Evolutionary conservation across 2,888 invertebrate species (phyloP).

Genomic region (Eretmocerus hayati): DNA sequence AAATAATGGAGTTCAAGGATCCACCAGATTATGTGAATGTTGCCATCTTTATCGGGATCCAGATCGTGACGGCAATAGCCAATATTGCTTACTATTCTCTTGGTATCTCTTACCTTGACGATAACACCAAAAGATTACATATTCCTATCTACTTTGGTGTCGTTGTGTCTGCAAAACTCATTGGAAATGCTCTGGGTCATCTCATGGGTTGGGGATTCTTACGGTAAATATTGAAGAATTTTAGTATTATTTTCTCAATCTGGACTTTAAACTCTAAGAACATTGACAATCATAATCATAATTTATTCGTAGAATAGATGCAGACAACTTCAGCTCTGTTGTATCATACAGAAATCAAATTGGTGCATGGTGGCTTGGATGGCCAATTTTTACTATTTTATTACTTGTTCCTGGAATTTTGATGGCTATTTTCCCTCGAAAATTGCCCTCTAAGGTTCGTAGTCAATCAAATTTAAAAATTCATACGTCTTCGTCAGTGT

Average conservation of each 20-base stretch:
- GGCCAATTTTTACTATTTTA: conserved; percentile 48
- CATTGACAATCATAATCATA: not conserved
- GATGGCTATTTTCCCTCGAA: conserved; percentile 54
- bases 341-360: conserved; percentile 37
- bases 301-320: conserved; percentile 16
- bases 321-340: conserved; percentile 26
- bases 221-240: too few species aligned
- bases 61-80: conserved; percentile 48
- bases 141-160: conserved; percentile 45
- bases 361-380: conserved; percentile 49
- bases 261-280: not conserved
- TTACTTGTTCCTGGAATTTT: conserved; percentile 48
- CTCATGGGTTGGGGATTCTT: conserved; percentile 40
- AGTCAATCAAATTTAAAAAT: not conserved
- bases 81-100: conserved; percentile 51
- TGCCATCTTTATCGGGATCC: conserved; percentile 48
- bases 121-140: conserved; percentile 52
- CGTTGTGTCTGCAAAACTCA: conserved; percentile 31
- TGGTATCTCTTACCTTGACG: conserved; percentile 57
- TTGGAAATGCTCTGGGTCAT: conserved; percentile 36
- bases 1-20: conserved; percentile 28
- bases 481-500: not conserved
- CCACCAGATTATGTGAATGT: conserved; percentile 42
- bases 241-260: not conserved
- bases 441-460: conserved; percentile 46